phyloP scores from a whole-genome alignment of 2,888 invertebrate genomes.

The Pimpla rufipes region DNA sequence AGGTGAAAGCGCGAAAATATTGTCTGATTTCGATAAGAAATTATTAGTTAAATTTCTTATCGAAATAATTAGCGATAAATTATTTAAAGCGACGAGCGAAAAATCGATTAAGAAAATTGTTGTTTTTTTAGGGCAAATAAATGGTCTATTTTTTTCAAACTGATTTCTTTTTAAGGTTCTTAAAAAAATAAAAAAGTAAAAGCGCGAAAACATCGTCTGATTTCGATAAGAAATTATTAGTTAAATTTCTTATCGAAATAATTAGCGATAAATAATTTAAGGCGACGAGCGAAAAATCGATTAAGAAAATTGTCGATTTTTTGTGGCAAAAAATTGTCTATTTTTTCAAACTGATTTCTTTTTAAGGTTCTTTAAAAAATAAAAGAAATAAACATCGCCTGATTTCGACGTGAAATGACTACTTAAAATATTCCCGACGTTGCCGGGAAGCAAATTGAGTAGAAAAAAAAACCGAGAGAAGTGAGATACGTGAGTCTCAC shows the following conservation, averaged over 20 bases:
- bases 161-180: neutral
- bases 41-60: slow-evolving; percentile 22
- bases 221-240: too few relatives aligned
- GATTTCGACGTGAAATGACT: slow-evolving; percentile 13
- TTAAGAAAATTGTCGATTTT: neutral
- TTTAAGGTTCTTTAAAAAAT: neutral
- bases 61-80: too few relatives aligned
- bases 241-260: too few relatives aligned
- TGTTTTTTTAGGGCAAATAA: too few relatives aligned
- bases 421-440: slow-evolving; percentile 7
- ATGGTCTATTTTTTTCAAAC: neutral
- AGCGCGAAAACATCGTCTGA: neutral
- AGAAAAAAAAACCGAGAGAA: slow-evolving; percentile 24
- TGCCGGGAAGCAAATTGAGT: slow-evolving; percentile 11
- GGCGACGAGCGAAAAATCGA: neutral
- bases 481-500: slow-evolving; percentile 34
- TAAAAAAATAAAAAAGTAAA: neutral
- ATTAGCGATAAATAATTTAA: too few relatives aligned
- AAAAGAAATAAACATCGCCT: neutral
- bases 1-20: too few relatives aligned
- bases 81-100: too few relatives aligned
- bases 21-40: neutral
- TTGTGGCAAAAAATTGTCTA: neutral
- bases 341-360: neutral
- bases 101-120: neutral